These are phyloP conservation scores for Bagarius yarrelli DNA, from an alignment of 2,113 vertebrate species.

Conservation along the genomic window DNA sequence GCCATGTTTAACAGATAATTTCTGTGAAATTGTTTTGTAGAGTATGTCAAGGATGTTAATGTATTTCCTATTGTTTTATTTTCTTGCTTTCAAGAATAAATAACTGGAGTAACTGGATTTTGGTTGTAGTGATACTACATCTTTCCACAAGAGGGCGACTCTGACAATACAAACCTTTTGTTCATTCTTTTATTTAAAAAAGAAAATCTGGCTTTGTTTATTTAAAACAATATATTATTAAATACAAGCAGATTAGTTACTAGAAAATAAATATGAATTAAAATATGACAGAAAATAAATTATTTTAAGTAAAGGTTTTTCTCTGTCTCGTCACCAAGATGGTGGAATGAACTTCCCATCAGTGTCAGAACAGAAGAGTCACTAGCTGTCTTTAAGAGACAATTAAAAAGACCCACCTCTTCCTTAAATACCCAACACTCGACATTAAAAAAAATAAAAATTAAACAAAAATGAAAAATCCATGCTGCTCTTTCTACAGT, in stretches of 20 bases:
- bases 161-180: neutral
- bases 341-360: no score
- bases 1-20: slow-evolving; percentile 55
- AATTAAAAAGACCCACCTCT: no score
- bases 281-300: neutral
- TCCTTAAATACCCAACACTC: no score
- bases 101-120: neutral
- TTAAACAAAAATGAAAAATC: no score
- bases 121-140: slow-evolving; percentile 1
- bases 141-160: slow-evolving; percentile 30
- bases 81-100: slow-evolving; percentile 61
- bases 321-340: no score
- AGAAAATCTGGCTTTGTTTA: no score
- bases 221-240: neutral
- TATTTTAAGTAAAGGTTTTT: neutral
- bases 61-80: slow-evolving; percentile 44
- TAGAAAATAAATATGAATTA: neutral
- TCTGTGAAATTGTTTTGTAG: slow-evolving; percentile 63
- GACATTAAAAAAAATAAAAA: no score
- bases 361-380: no score
- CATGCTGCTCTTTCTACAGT: no score
- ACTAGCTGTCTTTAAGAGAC: no score
- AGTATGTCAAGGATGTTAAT: slow-evolving; percentile 50
- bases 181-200: neutral
- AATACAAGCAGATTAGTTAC: neutral